A percentile compares a stretch with the other conserved stretches of the same genome.
phyloP scores from a whole-genome alignment of 2,797 vertebrate species.

The Siniperca obscura region DNA sequence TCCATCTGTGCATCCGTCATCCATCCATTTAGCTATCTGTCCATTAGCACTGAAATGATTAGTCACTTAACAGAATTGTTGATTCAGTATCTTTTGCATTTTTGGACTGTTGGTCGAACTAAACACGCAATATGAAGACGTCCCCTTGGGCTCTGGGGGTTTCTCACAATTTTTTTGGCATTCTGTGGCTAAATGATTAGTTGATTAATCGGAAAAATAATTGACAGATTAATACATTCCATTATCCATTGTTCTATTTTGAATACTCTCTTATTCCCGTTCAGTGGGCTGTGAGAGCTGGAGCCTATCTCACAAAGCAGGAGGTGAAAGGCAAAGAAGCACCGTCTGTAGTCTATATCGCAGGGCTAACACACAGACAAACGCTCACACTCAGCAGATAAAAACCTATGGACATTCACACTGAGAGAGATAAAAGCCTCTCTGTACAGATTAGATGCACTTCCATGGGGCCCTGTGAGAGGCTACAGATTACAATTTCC shows the following conservation, averaged over 20 bases:
- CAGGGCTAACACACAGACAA: conserved; percentile 8
- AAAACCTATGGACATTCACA: conserved; percentile 25
- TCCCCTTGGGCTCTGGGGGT: background rate
- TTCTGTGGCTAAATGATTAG: background rate
- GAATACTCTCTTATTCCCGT: rapidly evolving
- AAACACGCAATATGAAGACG: background rate
- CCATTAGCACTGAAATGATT: conserved; percentile 5
- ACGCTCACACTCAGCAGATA: conserved; percentile 20
- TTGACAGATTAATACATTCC: background rate
- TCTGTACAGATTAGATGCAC: conserved; percentile 40
- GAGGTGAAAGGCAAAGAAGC: conserved; percentile 3
- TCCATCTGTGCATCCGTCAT: conserved; percentile 25
- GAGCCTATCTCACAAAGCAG: background rate
- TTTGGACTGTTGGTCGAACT: background rate
- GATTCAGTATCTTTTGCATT: conserved; percentile 8
- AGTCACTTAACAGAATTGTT: conserved; percentile 14
- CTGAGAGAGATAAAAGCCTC: conserved; percentile 28
- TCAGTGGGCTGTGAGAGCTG: background rate
- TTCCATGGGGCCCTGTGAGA: background rate
- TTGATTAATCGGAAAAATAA: background rate
- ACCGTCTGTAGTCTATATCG: background rate
- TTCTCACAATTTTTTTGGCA: background rate
- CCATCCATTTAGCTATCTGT: conserved; percentile 15
- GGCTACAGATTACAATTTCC: conserved; percentile 44
- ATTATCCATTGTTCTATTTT: background rate